Base-by-base conservation (phyloP, 2,113 vertebrate genomes). In the Nycticebus coucang region DNA sequence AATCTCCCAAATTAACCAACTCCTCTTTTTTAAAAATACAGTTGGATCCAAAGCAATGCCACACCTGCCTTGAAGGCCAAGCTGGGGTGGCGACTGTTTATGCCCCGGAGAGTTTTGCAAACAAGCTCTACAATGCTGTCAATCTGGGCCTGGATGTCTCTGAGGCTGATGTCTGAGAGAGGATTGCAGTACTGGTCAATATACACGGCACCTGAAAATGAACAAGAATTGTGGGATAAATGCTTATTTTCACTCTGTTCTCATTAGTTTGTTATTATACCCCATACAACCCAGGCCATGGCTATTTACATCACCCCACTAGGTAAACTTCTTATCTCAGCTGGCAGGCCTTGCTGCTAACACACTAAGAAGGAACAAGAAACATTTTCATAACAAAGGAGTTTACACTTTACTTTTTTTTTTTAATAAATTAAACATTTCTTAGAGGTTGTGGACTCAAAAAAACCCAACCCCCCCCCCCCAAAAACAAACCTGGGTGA, bases 121-220 rank as follows among this genome's bases (percentile, higher is more conserved):
- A 99, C 99, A 89, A 99, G 99, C 37, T 99, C 99, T 0, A 98
- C 93, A 14, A 99, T 99, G 90, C 99, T 98, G 8, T 99, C 98
- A 62, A 99, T 98, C 97, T 99, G 99, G 0, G 98, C 98, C 68
- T 99, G 99, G 92, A 99, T 98, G 19, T 98, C 98, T 59, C 98
- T 98, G 64, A 99, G 97, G 81, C 98, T 99, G 96, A 99, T 98
- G 55, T 99, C 99, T 7, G 99, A 99, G 91, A 99, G 98, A 0
- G 99, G 99, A 95, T 99, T 99, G 97, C 99, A 99, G 95, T 99
- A 99, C 9, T 99, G 99, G 97, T 99, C 99, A 62, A 99, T 99
- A 64, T 99, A 98, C 18, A 99, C 98, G 1, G 99, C 99, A 75
- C 99, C 99, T 99, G 96, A 0, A 95, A 96, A 60, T 0, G 79